phyloP scores from a whole-genome alignment of 2,888 invertebrate genomes.

The Heliconius ismenius region DNA sequence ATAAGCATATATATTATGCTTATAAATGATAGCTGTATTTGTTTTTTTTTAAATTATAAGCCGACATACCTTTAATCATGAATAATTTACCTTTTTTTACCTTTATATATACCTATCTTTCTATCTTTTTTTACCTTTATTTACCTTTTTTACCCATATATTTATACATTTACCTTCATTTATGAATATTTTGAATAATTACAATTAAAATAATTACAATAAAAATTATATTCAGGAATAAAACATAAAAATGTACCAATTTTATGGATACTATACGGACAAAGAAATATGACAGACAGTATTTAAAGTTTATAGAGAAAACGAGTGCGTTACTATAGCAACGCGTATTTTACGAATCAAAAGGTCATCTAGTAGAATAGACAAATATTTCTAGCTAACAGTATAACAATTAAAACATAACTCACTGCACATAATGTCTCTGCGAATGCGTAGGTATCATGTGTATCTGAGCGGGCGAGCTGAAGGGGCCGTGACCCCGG shows the following conservation, averaged over 20 bases:
- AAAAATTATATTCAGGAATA: neutral
- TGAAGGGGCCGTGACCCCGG: constrained; percentile 94
- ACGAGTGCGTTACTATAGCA: neutral
- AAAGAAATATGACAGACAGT: neutral
- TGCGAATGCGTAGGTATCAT: constrained; percentile 84
- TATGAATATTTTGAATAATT: no score
- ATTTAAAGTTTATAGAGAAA: neutral
- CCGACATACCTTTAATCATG: neutral
- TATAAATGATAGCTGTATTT: constrained; percentile 17
- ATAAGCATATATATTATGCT: neutral
- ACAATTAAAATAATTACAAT: neutral
- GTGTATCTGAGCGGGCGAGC: constrained; percentile 87
- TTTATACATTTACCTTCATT: no score
- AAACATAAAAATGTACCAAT: no score
- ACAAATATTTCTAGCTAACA: neutral
- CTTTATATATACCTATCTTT: no score
- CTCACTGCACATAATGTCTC: constrained; percentile 76
- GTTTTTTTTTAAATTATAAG: neutral
- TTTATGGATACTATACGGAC: no score
- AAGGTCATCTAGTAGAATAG: neutral
- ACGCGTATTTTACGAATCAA: neutral
- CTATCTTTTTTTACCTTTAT: no score
- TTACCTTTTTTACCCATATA: no score
- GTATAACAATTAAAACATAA: constrained; percentile 38
- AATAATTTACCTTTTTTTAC: no score